Percentiles rank a stretch among this genome's conserved stretches.
phyloP scores from a whole-genome alignment of 2,888 invertebrate species.

The Zaprionus bogoriensis region DNA sequence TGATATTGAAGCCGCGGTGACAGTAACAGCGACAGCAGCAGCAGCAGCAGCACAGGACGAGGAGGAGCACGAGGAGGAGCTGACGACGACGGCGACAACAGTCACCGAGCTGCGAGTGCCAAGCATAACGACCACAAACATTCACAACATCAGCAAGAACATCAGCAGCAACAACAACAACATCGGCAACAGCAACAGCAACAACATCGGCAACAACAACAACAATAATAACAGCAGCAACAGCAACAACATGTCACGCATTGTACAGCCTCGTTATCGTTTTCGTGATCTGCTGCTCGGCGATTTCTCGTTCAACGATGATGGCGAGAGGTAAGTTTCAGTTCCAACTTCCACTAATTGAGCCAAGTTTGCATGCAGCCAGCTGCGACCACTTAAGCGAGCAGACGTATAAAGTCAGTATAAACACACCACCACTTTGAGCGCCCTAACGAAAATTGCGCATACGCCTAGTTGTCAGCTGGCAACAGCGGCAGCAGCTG shows the following conservation, averaged over 20 bases:
- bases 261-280: constrained; percentile 87
- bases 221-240: constrained; percentile 36
- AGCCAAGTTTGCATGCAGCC: constrained; percentile 15
- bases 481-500: neutral
- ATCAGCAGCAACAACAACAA: constrained; percentile 25
- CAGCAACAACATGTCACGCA: constrained; percentile 71
- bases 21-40: constrained; percentile 21
- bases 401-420: neutral
- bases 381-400: constrained; percentile 45
- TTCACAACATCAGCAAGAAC: constrained; percentile 26
- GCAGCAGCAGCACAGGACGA: constrained; percentile 26
- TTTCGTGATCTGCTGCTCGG: constrained; percentile 90
- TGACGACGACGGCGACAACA: constrained; percentile 19
- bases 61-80: constrained; percentile 11
- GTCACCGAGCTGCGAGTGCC: constrained; percentile 50
- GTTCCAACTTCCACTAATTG: constrained; percentile 33
- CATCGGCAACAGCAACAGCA: constrained; percentile 35
- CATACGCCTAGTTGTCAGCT: constrained; percentile 47
- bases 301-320: constrained; percentile 90
- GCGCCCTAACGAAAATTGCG: constrained; percentile 38
- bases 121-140: constrained; percentile 48
- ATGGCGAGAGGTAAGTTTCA: constrained; percentile 89
- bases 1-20: constrained; percentile 55
- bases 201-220: constrained; percentile 33
- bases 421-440: too few species aligned